Evolutionary conservation across 1,140 invertebrate genomes (phyloP), one percentile per base, ranked within the genome.

Genomic region (Formica exsecta): DNA sequence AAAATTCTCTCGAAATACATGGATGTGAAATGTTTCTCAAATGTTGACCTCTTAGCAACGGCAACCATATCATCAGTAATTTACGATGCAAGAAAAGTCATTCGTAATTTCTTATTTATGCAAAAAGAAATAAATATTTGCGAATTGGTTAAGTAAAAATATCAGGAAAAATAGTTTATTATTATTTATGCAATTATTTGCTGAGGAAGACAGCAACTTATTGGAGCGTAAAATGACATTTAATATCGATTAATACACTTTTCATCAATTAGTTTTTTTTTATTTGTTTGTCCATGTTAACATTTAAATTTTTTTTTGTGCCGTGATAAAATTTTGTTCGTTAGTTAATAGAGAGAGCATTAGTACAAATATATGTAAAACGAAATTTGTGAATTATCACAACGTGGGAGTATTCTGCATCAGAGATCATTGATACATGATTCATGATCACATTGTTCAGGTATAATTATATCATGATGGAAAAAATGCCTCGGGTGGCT

Each of bases 221-320:
- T 38, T 19, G 22, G 5, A 22, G 41, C 13, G 9, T 41, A 77
- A 25, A 65, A 36, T 13, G 32, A 64, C 9, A n/a, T 16, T 19
- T 48, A 9, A 11, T 44, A 9, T 44, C 25, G 13, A 22, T 74
- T 36, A 57, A 32, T 3, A 32, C 9, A 29, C 25, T 65, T 76
- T 41, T 36, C 6, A 41, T 32, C 22, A 77, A 19, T 65, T 48
- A 19, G 13, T 5, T 65, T 29, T 48, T 32, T 77, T 5, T 65
- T 25, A 7, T 32, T 65, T 0, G 8, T 5, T 25, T 7, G 25
- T 9, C 7, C 25, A 4, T 6, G 19, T 22, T 2, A 66, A 1
- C 54, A 77, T 65, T 65, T 22, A 79, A 54, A 79, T 54, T 51
- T 38, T 8, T 19, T 19, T 51, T 66, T 11, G 11, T 25, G 7